Evolutionary conservation across 2,113 vertebrate species (phyloP).

Genomic region (Choloepus hoffmanni): DNA sequence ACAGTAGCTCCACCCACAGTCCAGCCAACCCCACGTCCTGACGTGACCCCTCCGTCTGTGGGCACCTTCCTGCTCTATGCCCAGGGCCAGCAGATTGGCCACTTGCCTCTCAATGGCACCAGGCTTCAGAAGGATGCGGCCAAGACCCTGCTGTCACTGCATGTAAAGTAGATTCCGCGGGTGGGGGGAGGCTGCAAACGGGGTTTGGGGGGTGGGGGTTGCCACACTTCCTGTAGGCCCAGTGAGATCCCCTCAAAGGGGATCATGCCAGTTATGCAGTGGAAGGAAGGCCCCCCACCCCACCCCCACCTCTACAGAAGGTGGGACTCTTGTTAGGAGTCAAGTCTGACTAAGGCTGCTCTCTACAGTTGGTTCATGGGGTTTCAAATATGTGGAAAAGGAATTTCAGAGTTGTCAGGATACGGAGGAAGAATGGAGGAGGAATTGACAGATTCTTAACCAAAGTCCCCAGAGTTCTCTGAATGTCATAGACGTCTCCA

Average conservation of each 20-base stretch:
- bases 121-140: constrained; percentile 89
- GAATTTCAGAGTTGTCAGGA: background rate
- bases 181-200: accelerated
- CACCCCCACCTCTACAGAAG: background rate
- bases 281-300: background rate
- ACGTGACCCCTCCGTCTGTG: constrained; percentile 88
- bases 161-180: constrained; percentile 87
- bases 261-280: background rate
- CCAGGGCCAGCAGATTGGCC: constrained; percentile 97
- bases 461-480: background rate
- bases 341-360: background rate
- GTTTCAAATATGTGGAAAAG: background rate
- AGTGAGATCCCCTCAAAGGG: too few relatives aligned
- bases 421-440: background rate
- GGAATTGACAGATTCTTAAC: background rate
- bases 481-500: background rate
- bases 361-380: background rate
- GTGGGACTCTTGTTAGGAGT: background rate
- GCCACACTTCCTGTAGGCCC: too few relatives aligned
- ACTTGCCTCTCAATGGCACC: constrained; percentile 94
- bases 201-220: accelerated
- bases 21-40: constrained; percentile 90
- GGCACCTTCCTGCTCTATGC: constrained; percentile 95
- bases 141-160: constrained; percentile 93
- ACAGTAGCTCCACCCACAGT: constrained; percentile 89